phyloP scores from a whole-genome alignment of 2,888 invertebrate species.

The Sabellastarte sp. region DNA sequence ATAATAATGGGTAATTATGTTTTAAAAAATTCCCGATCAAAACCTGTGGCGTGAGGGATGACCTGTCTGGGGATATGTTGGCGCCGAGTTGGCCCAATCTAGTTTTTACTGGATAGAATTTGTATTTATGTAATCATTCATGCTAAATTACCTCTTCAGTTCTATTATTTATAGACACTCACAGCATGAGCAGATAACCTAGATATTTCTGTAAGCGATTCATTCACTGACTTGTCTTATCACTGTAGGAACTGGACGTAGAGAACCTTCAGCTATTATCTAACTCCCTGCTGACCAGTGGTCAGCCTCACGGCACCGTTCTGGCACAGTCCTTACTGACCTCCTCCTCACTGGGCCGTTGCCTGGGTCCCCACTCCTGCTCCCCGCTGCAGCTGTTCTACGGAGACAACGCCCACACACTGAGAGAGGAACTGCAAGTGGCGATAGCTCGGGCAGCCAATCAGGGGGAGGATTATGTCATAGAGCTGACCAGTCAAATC shows the following conservation, averaged over 20 bases:
- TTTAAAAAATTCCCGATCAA: too few species aligned
- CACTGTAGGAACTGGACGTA: conserved; percentile 55
- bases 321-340: conserved; percentile 35
- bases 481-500: conserved; percentile 56
- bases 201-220: too few species aligned
- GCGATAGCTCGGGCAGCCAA: conserved; percentile 53
- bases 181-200: too few species aligned
- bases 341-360: conserved; percentile 38
- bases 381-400: conserved; percentile 52
- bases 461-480: conserved; percentile 56
- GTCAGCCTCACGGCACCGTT: conserved; percentile 49
- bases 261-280: conserved; percentile 58
- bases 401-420: conserved; percentile 35
- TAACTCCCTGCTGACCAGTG: conserved; percentile 46
- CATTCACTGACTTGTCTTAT: too few species aligned
- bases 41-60: too few species aligned
- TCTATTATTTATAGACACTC: too few species aligned
- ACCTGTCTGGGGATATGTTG: too few species aligned
- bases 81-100: too few species aligned
- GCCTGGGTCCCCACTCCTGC: conserved; percentile 40
- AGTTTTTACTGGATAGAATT: too few species aligned
- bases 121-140: too few species aligned
- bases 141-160: too few species aligned
- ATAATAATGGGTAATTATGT: too few species aligned
- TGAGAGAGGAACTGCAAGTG: conserved; percentile 50